phyloP scores from a whole-genome alignment of 2,888 invertebrate genomes.

The Dasysyrphus albostriatus region DNA sequence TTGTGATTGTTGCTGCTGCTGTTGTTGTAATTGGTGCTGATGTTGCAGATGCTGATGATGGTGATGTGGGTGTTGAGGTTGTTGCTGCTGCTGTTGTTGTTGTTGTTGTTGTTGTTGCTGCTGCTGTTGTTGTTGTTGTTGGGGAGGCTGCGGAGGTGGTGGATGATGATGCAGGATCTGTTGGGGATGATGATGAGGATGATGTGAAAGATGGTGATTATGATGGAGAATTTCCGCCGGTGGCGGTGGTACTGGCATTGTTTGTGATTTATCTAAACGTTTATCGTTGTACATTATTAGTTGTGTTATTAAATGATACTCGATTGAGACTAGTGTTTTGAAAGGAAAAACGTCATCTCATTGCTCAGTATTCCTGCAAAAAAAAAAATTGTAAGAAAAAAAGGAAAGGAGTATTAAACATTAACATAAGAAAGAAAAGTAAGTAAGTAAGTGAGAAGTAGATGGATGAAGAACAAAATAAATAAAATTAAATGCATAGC shows the following conservation, averaged over 20 bases:
- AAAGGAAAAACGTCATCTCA: slow-evolving; percentile 48
- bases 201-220: slow-evolving; percentile 74
- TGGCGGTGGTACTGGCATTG: slow-evolving; percentile 74
- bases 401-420: background rate
- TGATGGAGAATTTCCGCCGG: slow-evolving; percentile 74
- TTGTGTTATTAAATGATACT: slow-evolving; percentile 31
- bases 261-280: slow-evolving; percentile 78
- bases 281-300: slow-evolving; percentile 78
- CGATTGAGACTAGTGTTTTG: slow-evolving; percentile 35
- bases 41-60: slow-evolving; percentile 62
- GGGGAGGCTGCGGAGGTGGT: slow-evolving; percentile 53
- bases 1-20: slow-evolving; percentile 63
- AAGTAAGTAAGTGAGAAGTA: no score
- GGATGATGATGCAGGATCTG: slow-evolving; percentile 77
- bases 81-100: slow-evolving; percentile 62
- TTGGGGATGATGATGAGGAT: slow-evolving; percentile 77
- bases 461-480: no score
- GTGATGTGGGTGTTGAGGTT: no score
- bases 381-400: background rate
- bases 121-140: slow-evolving; percentile 68
- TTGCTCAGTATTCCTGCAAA: slow-evolving; percentile 24
- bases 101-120: slow-evolving; percentile 65
- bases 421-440: no score
- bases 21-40: slow-evolving; percentile 66
- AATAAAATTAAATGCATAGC: no score